Base-by-base conservation (phyloP, 2,797 vertebrate species). In the Fratercula arctica region DNA sequence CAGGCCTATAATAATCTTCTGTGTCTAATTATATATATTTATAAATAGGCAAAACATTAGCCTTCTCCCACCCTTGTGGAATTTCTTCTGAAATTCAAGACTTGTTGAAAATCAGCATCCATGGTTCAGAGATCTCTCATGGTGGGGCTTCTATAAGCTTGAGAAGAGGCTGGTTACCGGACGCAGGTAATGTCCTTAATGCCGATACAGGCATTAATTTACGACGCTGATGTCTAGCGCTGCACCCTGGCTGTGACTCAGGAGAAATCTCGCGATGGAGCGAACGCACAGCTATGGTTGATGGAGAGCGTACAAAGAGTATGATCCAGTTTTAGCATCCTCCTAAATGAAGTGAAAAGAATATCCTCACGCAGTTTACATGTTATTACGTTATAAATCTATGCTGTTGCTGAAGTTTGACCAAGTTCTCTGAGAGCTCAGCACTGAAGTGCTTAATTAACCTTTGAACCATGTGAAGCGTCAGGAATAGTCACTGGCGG, bases 221-320 rank as follows among this genome's bases (percentile, higher is more conserved):
- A 60, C 56, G 83, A 28, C 87, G 64, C 56, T 59, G 33, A 14
- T 23, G 10, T 33, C 51, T 60, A 28, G 56, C 3, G 7, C 67
- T 73, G 56, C 24, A 23, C 56, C 31, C 53, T 39, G 80, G 45
- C 35, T 89, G 46, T 33, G 64, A 68, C 68, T 72, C 3, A 0
- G 68, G 63, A 93, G 78, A 69, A 83, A 51, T 7, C 51, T 74
- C 1, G 4, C 72, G 68, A 54, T 80, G 85, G 75, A 80, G 68
- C 23, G 46, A 35, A 82, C 0, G 1, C 77, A 46, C 15, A 66
- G 56, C 56, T 89, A 1, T 33, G 19, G 45, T 10, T 72, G 45
- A 60, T 53, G 50, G 68, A 45, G 64, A 18, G 56, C 4, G 14
- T 20, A 11, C 48, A 20, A 0, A 0, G 15, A 20, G n/a, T 8